A percentile compares a stretch with the other conserved stretches of the same genome.
These are phyloP conservation scores for Amphipyra berbera DNA, from an alignment of 2,888 invertebrate species.

Conservation along the genomic window DNA sequence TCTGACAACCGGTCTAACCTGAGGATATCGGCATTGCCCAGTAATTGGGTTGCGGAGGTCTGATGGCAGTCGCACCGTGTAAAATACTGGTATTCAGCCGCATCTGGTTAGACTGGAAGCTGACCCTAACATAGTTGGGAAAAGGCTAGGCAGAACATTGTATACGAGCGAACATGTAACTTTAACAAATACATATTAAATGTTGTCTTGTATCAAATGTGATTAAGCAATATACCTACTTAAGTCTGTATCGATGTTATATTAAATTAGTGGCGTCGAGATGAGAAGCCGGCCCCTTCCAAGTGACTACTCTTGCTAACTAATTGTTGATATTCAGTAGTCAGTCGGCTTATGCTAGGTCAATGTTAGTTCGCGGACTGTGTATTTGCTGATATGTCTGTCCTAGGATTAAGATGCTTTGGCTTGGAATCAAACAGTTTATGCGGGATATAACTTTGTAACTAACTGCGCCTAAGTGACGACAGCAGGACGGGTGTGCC, in stretches of 20 bases:
- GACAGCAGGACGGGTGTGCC: no score
- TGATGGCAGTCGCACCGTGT: no score
- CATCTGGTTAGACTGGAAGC: no score
- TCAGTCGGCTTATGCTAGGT: constrained; percentile 2
- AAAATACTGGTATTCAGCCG: no score
- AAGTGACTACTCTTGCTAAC: constrained; percentile 17
- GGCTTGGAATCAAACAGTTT: constrained; percentile 22
- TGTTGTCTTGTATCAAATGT: not conserved
- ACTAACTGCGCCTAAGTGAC: no score
- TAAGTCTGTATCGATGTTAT: constrained; percentile 1
- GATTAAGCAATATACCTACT: constrained; percentile 1
- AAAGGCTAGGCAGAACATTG: no score
- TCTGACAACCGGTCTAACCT: no score
- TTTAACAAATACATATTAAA: no score
- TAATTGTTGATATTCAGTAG: constrained; percentile 23
- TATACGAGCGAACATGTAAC: no score
- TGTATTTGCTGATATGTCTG: constrained; percentile 17
- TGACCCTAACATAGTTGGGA: no score
- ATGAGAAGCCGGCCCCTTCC: not conserved
- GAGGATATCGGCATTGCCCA: no score
- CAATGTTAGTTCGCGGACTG: constrained; percentile 18
- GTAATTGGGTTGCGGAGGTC: no score
- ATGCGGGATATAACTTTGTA: not conserved
- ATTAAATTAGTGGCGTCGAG: constrained; percentile 24
- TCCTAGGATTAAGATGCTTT: constrained; percentile 25